Base-by-base conservation (phyloP, 2,888 invertebrate species). In the Raillietiella orientalis region DNA sequence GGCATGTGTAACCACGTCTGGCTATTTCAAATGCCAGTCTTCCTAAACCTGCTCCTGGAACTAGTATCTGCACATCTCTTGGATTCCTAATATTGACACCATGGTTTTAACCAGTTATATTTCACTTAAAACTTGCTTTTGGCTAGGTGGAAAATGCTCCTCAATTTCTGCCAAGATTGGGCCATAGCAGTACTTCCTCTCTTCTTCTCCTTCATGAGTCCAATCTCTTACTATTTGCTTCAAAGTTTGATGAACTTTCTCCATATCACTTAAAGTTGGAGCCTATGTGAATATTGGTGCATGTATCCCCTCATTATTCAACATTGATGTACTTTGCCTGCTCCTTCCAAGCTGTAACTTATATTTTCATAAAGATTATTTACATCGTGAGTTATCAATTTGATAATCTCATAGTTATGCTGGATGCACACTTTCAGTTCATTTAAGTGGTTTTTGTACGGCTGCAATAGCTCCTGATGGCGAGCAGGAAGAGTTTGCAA, bases 191-290 rank as follows among this genome's bases (percentile, higher is more conserved):
- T 72, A 65, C 20, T 60, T 55, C 15, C 90, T 50, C 46, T 93
- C 90, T 3, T 56, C 51, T 1, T 59, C 60, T 1, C 90, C 87
- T 33, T 66, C 63, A 1, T 53, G 52, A 38, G 79, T 79, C 96
- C 96, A 96, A 43, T 96, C 96, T 1, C 96, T 56, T n/a, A 77
- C 77, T 38, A 96, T 61, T 45, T 93, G 87, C 44, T 87, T 84
- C 35, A 96, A 50, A 3, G 84, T 79, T 11, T 75, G 72, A 44
- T 79, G 74, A 17, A 90, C 77, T 56, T 87, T 66, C 37, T 66
- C 65, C 43, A 64, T 56, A 37, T 61, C 59, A 35, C 43, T 49
- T 20, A 25, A 39, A 36, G 30, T 33, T 11, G 23, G 10, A 15
- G 6, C 4, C 8, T 15, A n/a, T n/a, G n/a, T n/a, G n/a, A n/a